These are phyloP conservation scores for Copidosoma floridanum DNA, from an alignment of 1,140 invertebrate species.

Conservation along the genomic window DNA sequence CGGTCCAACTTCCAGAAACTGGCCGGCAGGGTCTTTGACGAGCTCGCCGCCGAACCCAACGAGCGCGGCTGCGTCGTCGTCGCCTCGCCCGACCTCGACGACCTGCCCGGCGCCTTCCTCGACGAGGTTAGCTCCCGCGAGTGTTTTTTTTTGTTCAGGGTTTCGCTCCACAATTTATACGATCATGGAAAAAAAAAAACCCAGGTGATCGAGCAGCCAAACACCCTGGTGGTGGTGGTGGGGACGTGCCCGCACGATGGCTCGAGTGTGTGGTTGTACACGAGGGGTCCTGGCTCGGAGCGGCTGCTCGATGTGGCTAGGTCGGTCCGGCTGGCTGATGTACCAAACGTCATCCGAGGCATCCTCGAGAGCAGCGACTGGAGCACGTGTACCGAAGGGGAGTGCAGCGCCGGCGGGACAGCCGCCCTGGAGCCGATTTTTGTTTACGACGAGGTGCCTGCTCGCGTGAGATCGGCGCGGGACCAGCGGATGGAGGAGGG, in stretches of 20 bases:
- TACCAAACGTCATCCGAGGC: conserved; percentile 24
- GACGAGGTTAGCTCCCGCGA: too few species aligned
- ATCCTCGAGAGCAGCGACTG: not conserved
- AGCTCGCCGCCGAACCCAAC: conserved; percentile 29
- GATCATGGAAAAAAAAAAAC: not conserved
- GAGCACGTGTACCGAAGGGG: too few species aligned
- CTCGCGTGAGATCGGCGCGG: too few species aligned
- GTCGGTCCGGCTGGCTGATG: conserved; percentile 13
- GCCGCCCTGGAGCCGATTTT: too few species aligned
- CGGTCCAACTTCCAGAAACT: conserved; percentile 22
- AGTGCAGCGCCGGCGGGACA: too few species aligned
- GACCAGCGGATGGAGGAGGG: too few species aligned
- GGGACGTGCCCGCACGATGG: conserved; percentile 26
- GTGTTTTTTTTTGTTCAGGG: too few species aligned
- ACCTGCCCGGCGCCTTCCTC: conserved; percentile 20
- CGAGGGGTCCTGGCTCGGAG: conserved; percentile 31
- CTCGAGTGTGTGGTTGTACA: conserved; percentile 29
- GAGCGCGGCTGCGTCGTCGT: conserved; percentile 39
- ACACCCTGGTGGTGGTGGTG: conserved; percentile 35
- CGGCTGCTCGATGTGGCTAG: conserved; percentile 16
- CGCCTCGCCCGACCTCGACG: conserved; percentile 17
- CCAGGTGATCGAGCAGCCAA: too few species aligned
- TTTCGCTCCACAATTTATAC: not conserved
- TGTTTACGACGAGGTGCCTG: too few species aligned
- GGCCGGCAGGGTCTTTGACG: conserved; percentile 26